phyloP scores from a whole-genome alignment of 2,113 vertebrate genomes.

The Zosterops lateralis region DNA sequence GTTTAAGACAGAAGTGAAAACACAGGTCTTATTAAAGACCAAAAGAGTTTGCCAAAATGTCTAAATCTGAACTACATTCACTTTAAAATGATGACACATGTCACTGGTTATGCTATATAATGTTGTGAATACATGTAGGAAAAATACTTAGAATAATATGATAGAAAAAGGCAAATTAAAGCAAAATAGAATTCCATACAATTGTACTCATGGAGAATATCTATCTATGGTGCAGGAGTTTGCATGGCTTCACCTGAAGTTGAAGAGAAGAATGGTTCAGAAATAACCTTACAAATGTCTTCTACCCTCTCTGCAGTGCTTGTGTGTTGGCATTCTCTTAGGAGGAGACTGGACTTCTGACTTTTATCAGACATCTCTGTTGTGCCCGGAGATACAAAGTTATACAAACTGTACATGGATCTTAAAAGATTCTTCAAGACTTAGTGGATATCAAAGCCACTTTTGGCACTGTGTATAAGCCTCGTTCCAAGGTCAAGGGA shows the following conservation, averaged over 20 bases:
- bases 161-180: background rate
- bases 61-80: background rate
- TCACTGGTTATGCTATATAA: background rate
- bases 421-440: background rate
- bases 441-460: background rate
- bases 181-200: background rate
- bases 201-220: background rate
- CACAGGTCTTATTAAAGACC: background rate
- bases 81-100: background rate
- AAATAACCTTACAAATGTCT: background rate
- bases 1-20: background rate
- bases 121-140: background rate
- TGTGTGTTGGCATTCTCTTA: background rate
- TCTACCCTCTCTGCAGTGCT: background rate
- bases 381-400: background rate
- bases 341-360: background rate
- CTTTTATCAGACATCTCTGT: background rate
- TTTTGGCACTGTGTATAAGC: background rate
- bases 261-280: background rate
- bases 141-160: background rate
- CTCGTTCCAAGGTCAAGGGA: background rate
- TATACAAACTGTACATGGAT: background rate
- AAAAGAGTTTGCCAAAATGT: background rate
- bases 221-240: background rate
- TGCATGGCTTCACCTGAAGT: background rate